Evolutionary conservation across 2,888 invertebrate species (phyloP), one percentile per base, ranked within the genome.

Genomic region (Nomada ferruginata): DNA sequence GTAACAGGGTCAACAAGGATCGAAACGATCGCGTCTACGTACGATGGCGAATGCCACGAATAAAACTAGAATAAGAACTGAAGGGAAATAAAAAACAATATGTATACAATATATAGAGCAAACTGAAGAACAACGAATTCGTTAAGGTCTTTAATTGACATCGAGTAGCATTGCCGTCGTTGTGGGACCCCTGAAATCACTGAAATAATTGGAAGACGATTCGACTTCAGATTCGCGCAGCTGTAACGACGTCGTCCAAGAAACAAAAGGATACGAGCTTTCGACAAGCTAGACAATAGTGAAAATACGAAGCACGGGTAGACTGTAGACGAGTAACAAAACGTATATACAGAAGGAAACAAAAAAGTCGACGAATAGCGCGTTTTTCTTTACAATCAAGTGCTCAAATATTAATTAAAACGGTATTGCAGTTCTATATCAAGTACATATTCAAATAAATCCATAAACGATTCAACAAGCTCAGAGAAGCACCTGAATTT

Each of bases 61-160:
- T 20, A 15, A 36, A 10, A 61, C 29, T 15, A 7, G 29, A 50
- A 55, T 15, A 13, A 29, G n/a, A 29, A 55, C 15, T 15, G 20
- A 20, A 26, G 11, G 10, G n/a, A 2, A 64, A 20, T 15, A 44
- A 7, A 59, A 20, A n/a, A 36, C 5, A 36, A 36, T 36, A 7
- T 36, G 36, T 36, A 36, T 36, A 36, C 36, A 36, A 36, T 36
- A 53, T 42, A 29, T 7, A 7, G 2, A 4, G 20, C 29, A 10
- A 50, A 68, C 7, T 18, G 61, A 53, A 47, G 59, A 44, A 29
- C 63, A 70, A 79, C 79, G 71, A 79, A 83, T 82, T 83, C 78
- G 73, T 82, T 83, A 83, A 73, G 50, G 42, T 61, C 52, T 7
- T 78, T 83, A 83, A 83, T 83, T 82, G 78, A 78, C 70, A 78